phyloP scores from a whole-genome alignment of 1,140 invertebrate species.

The Dreissena polymorpha region DNA sequence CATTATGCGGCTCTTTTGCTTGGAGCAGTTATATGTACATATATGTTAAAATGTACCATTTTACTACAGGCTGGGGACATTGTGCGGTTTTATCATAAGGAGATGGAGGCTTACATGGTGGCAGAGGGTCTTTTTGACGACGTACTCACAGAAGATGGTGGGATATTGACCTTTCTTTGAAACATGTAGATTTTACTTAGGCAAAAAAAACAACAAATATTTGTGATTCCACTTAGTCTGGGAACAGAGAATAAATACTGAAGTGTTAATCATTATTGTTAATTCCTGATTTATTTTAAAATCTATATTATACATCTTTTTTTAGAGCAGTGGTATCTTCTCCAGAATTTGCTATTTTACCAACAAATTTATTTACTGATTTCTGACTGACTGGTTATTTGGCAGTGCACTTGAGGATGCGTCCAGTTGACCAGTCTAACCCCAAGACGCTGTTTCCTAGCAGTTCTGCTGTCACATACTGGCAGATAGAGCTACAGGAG shows the following conservation, averaged over 20 bases:
- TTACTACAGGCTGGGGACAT: slow-evolving; percentile 69
- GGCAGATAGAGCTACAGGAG: slow-evolving; percentile 71
- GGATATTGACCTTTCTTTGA: slow-evolving; percentile 6
- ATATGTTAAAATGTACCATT: too few relatives aligned
- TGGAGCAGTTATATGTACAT: too few relatives aligned
- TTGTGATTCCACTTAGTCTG: too few relatives aligned
- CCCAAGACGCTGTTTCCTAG: slow-evolving; percentile 72
- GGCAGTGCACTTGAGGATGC: slow-evolving; percentile 75
- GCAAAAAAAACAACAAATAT: not conserved
- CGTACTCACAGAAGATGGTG: slow-evolving; percentile 75
- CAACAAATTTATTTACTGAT: too few relatives aligned
- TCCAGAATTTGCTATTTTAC: too few relatives aligned
- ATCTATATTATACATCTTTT: too few relatives aligned
- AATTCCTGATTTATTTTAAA: too few relatives aligned
- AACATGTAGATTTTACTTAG: too few relatives aligned
- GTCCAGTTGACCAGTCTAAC: slow-evolving; percentile 72
- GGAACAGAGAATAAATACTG: too few relatives aligned
- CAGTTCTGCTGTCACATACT: slow-evolving; percentile 71
- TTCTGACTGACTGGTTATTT: slow-evolving; percentile 1
- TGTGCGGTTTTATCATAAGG: slow-evolving; percentile 76
- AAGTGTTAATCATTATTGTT: too few relatives aligned
- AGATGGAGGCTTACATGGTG: slow-evolving; percentile 77
- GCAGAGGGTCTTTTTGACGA: slow-evolving; percentile 77
- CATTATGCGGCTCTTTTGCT: too few relatives aligned
- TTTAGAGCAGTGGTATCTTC: too few relatives aligned